phyloP scores from a whole-genome alignment of 2,888 invertebrate genomes.

The Coelogynopora nodosa region DNA sequence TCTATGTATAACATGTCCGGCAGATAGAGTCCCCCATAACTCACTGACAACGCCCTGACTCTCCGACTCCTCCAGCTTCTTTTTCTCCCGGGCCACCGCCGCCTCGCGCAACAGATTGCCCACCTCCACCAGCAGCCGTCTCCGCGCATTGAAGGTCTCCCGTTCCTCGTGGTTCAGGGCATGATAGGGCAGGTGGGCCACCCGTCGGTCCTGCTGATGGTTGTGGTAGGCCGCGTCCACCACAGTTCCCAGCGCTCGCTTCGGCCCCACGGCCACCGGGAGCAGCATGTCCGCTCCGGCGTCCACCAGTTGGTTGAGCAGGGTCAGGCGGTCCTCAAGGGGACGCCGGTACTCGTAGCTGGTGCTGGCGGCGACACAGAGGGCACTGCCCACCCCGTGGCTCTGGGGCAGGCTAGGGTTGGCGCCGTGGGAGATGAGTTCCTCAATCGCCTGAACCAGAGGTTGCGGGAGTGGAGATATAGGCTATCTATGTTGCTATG shows the following conservation, averaged over 20 bases:
- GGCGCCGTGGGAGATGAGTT: slow-evolving; percentile 54
- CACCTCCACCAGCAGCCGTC: slow-evolving; percentile 35
- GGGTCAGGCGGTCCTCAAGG: slow-evolving; percentile 52
- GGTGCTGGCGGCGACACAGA: slow-evolving; percentile 58
- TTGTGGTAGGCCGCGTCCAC: slow-evolving; percentile 61
- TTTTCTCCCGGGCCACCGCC: slow-evolving; percentile 57
- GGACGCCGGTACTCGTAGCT: slow-evolving; percentile 57
- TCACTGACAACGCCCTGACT: slow-evolving; percentile 54
- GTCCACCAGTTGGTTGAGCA: slow-evolving; percentile 58
- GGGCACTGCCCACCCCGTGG: slow-evolving; percentile 60
- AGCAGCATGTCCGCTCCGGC: slow-evolving; percentile 58
- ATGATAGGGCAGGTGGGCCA: slow-evolving; percentile 61
- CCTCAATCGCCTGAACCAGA: slow-evolving; percentile 56
- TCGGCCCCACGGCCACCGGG: slow-evolving; percentile 58
- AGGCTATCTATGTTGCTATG: too few species aligned
- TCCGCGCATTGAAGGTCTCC: slow-evolving; percentile 59
- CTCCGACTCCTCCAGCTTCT: slow-evolving; percentile 54
- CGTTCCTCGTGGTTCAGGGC: slow-evolving; percentile 59
- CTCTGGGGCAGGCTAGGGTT: slow-evolving; percentile 55
- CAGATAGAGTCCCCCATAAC: not conserved
- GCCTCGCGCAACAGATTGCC: slow-evolving; percentile 51
- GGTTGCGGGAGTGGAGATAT: too few species aligned
- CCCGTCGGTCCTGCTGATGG: slow-evolving; percentile 59
- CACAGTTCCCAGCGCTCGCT: slow-evolving; percentile 56
- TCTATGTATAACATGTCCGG: too few species aligned